Base-by-base conservation (phyloP, 2,797 vertebrate genomes). In the Alcedo quadribrachys region DNA sequence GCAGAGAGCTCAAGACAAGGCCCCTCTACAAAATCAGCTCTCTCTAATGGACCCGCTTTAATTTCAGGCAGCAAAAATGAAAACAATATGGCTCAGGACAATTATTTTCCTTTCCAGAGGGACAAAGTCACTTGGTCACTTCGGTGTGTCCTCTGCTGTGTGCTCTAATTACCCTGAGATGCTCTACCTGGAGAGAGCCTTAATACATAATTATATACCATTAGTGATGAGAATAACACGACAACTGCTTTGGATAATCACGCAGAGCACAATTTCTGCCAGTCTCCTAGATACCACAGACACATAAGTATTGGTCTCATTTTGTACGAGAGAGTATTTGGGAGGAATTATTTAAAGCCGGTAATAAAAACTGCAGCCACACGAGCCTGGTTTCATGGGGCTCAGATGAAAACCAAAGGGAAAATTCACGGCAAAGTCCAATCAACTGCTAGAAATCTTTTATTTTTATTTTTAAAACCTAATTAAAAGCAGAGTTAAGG, bases 241-340 rank as follows among this genome's bases (percentile, higher is more conserved):
- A 84, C 93, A 95, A 90, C 90, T 71, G 92, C 92, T 95, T 85
- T 57, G 93, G 92, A 92, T 94, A 94, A 94, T 91, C 92, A 89
- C 24, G 1, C 73, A 12, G 89, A 86, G 90, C 94, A 76, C 78
- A 42, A 62, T 43, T 88, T 73, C 92, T 92, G 92, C 94, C 93
- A 92, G 96, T 96, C 95, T 95, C 95, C 87, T 86, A 71, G 95
- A 91, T 93, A 96, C 94, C 92, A 73, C 76, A 87, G 93, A 35
- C 94, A 77, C 79, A 35, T 30, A 53, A 54, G 48, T n/a, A 40
- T 11, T 10, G 70, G 82, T 62, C 87, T 90, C 83, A 25, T 80
- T 91, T 91, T 80, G 48, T 91, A 69, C 4, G 28, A 80, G 75
- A 83, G 89, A 75, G 85, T 79, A 62, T 92, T 92, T 77, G 70